phyloP scores from a whole-genome alignment of 2,797 vertebrate species.

The Australoheros facetus region DNA sequence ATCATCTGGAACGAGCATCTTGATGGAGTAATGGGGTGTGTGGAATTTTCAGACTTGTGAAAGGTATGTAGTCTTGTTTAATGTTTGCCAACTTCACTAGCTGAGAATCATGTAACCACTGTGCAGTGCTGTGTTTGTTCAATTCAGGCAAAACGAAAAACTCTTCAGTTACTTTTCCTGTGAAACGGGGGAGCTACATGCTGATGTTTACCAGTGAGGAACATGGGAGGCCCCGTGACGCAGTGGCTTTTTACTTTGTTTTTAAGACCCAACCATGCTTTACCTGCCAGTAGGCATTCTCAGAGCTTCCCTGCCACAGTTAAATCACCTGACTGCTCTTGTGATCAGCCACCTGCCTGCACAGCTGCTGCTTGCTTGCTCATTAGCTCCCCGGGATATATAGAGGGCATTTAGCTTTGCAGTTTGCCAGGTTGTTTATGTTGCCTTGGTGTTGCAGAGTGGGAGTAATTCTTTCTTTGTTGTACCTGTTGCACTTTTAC shows the following conservation, averaged over 20 bases:
- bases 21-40: background rate
- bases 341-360: slow-evolving; percentile 66
- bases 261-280: slow-evolving; percentile 32
- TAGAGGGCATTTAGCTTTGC: slow-evolving; percentile 27
- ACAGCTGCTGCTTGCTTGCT: slow-evolving; percentile 63
- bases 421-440: slow-evolving; percentile 31
- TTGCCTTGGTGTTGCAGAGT: background rate
- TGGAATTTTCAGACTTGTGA: background rate
- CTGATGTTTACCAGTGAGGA: background rate
- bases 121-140: background rate
- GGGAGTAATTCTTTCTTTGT: background rate
- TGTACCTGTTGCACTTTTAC: slow-evolving; percentile 23
- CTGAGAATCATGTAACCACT: background rate
- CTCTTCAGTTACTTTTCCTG: background rate
- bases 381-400: slow-evolving; percentile 47
- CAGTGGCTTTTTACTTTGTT: slow-evolving; percentile 12
- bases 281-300: slow-evolving; percentile 29
- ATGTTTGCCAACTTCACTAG: background rate
- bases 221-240: background rate
- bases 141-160: background rate
- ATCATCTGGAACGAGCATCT: background rate
- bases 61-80: background rate
- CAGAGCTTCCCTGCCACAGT: slow-evolving; percentile 29
- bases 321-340: slow-evolving; percentile 55
- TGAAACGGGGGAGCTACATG: background rate